Conservation (phyloP, 2,888 invertebrate genomes). For the Elmis aenea region DNA sequence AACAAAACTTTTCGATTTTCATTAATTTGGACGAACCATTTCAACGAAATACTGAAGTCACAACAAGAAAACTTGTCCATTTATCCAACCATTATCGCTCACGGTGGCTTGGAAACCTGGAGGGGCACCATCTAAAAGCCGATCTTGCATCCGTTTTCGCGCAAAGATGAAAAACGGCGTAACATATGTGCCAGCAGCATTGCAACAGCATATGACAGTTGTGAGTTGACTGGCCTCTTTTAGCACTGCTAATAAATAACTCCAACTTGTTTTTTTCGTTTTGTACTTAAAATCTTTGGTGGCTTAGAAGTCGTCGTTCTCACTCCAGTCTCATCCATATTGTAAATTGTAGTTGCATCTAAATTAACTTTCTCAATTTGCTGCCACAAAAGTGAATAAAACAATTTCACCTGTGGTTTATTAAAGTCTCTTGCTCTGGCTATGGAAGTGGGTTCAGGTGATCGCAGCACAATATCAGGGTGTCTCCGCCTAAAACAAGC, state of each 20-base stretch:
- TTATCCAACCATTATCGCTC: slow-evolving; percentile 26
- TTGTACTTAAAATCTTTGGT: slow-evolving; percentile 41
- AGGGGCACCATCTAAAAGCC: slow-evolving; percentile 30
- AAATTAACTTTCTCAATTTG: slow-evolving; percentile 6
- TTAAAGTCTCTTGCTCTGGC: slow-evolving; percentile 17
- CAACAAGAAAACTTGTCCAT: slow-evolving; percentile 26
- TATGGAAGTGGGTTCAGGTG: slow-evolving; percentile 18
- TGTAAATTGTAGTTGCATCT: slow-evolving; percentile 8
- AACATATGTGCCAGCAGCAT: slow-evolving; percentile 32
- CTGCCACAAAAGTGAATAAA: slow-evolving; percentile 5
- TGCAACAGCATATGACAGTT: slow-evolving; percentile 30
- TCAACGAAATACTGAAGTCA: slow-evolving; percentile 30
- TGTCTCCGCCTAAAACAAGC: slow-evolving; percentile 22
- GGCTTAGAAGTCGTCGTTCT: slow-evolving; percentile 8
- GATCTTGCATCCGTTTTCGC: slow-evolving; percentile 31
- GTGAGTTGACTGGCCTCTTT: slow-evolving; percentile 25
- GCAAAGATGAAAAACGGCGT: slow-evolving; percentile 34
- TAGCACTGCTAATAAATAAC: slow-evolving; percentile 18
- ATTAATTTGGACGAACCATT: slow-evolving; percentile 23
- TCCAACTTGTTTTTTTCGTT: slow-evolving; percentile 30
- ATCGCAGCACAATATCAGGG: slow-evolving; percentile 18
- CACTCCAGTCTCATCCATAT: slow-evolving; percentile 18
- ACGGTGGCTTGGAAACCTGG: slow-evolving; percentile 25
- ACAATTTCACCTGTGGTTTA: slow-evolving; percentile 12
- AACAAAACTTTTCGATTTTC: slow-evolving; percentile 26